Conservation (phyloP, 2,797 vertebrate species). For the Malacoctenus gilli region DNA sequence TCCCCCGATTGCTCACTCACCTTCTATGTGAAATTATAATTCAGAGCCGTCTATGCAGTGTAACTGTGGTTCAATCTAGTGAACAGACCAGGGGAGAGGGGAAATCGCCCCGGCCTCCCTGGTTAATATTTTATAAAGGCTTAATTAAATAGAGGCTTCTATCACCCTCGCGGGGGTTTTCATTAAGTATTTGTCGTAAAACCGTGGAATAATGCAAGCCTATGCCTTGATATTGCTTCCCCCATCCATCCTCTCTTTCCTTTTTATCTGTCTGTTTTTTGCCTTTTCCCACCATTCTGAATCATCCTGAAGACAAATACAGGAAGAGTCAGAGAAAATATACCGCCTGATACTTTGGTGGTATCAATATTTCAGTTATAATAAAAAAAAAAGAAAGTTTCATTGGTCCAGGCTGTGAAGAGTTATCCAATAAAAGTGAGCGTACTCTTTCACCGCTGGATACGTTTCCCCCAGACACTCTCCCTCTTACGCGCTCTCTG, state of each 20-base stretch:
- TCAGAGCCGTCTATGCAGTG: constrained; percentile 59
- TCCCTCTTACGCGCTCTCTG: constrained; percentile 8
- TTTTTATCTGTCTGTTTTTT: constrained; percentile 63
- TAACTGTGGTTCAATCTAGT: constrained; percentile 70
- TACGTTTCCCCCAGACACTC: constrained; percentile 35
- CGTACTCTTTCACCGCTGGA: constrained; percentile 42
- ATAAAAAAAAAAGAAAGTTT: constrained; percentile 70
- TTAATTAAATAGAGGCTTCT: constrained; percentile 84
- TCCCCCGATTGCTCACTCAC: constrained; percentile 33
- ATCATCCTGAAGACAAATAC: constrained; percentile 80
- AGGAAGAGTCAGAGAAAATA: constrained; percentile 71
- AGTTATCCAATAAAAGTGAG: constrained; percentile 63
- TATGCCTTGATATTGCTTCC: constrained; percentile 73
- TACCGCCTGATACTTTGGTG: constrained; percentile 61
- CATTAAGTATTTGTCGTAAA: constrained; percentile 86
- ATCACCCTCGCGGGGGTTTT: constrained; percentile 81
- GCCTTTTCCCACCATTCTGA: constrained; percentile 66
- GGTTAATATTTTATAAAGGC: constrained; percentile 84
- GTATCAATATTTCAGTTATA: constrained; percentile 85
- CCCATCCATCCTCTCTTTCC: constrained; percentile 58
- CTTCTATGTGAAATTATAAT: constrained; percentile 73
- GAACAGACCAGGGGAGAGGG: constrained; percentile 71
- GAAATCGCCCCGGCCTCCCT: constrained; percentile 69
- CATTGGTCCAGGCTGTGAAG: constrained; percentile 57
- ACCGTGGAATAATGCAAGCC: constrained; percentile 76